These are phyloP conservation scores for Tenrec ecaudatus DNA, from an alignment of 2,113 vertebrate genomes.

Conservation along the genomic window DNA sequence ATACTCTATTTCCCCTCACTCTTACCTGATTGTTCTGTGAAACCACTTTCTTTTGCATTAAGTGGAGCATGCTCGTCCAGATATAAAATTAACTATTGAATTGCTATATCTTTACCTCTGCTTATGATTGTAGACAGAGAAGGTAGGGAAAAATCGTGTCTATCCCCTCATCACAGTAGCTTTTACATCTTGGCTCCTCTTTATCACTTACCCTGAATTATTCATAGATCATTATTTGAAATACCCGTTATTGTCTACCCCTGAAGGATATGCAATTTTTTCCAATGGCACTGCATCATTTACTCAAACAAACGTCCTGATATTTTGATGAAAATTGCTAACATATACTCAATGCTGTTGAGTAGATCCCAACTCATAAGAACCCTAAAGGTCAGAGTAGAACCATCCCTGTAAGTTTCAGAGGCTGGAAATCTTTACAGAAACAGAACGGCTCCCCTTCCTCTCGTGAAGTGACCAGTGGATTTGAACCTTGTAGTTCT, in stretches of 20 bases:
- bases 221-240: background rate
- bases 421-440: too few species aligned
- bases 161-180: rapidly evolving
- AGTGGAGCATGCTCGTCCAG: background rate
- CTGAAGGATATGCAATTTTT: background rate
- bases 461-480: too few species aligned
- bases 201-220: background rate
- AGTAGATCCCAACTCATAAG: background rate
- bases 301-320: background rate
- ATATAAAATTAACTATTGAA: background rate
- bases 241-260: background rate
- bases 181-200: background rate
- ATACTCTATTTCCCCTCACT: background rate
- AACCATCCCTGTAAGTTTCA: too few species aligned
- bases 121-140: background rate
- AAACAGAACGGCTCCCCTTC: too few species aligned
- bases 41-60: background rate
- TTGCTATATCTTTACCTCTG: background rate
- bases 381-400: too few species aligned
- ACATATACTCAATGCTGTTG: too few species aligned
- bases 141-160: background rate
- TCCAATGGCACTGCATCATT: rapidly evolving
- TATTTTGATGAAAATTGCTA: background rate
- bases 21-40: background rate
- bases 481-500: too few species aligned